Conservation (phyloP, 2,797 vertebrate genomes). For the Lutjanus campechanus region DNA sequence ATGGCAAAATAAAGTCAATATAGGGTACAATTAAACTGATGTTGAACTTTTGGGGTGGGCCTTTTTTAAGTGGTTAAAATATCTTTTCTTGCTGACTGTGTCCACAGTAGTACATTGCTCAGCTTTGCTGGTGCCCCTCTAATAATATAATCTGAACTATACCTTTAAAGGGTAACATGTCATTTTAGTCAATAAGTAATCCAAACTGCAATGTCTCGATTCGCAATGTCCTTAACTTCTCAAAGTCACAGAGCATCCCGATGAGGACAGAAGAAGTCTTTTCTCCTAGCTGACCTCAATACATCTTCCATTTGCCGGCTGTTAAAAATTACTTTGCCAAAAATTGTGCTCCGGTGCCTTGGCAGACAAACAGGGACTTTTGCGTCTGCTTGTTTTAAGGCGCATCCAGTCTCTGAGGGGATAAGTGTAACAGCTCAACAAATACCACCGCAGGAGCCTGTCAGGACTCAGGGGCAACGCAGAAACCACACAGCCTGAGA, state of each 20-base stretch:
- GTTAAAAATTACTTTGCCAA: slow-evolving; percentile 47
- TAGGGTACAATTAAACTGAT: no score
- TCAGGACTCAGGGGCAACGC: slow-evolving; percentile 47
- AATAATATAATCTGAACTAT: no score
- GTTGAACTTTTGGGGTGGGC: no score
- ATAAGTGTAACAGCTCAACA: slow-evolving; percentile 57
- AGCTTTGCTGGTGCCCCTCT: no score
- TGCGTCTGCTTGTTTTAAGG: slow-evolving; percentile 52
- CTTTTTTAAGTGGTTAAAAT: no score
- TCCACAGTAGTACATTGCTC: no score
- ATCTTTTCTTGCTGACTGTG: no score
- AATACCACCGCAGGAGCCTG: slow-evolving; percentile 55
- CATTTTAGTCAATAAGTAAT: slow-evolving; percentile 8
- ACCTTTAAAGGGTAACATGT: neutral
- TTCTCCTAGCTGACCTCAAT: slow-evolving; percentile 53
- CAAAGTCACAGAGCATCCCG: slow-evolving; percentile 23
- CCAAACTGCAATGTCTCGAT: neutral
- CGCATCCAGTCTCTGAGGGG: slow-evolving; percentile 63
- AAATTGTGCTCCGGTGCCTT: slow-evolving; percentile 29
- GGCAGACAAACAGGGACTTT: slow-evolving; percentile 57
- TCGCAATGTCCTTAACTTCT: slow-evolving; percentile 15
- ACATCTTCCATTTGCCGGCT: slow-evolving; percentile 48
- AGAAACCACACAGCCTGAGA: slow-evolving; percentile 40
- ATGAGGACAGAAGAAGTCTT: slow-evolving; percentile 26
- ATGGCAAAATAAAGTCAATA: no score